Evolutionary conservation across 2,888 invertebrate species (phyloP), one percentile per base, ranked within the genome.

Genomic region (Drepanosiphum platanoidis): DNA sequence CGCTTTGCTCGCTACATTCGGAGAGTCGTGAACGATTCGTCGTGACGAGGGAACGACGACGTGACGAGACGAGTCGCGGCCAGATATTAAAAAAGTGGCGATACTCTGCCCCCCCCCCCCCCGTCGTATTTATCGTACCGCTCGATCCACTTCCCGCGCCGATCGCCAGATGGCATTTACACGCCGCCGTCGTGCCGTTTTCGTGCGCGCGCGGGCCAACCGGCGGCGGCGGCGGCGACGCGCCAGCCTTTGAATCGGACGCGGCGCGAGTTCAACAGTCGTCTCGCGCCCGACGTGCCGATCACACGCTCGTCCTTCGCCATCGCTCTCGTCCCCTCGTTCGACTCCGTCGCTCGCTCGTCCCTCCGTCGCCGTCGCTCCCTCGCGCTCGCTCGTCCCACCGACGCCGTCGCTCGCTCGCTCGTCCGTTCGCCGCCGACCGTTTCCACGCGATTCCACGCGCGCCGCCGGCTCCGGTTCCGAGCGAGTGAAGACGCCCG

Each of bases 241-340:
- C 72, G 77, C 77, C 32, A 66, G 42, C 75, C 81, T 39, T 74
- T 30, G 66, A 58, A 42, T 46, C 36, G 64, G 46, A 34, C 58
- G 39, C 83, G 83, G 74, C 64, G 75, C 83, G 74, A 83, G 83
- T 75, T 83, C 83, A 83, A 83, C 83, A 83, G 83, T 83, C 83
- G 74, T 75, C 42, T 66, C 75, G 75, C 74, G 83, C 32, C 68
- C 66, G 75, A 75, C 66, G 83, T 75, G 74, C 75, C 66, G 75
- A 46, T 13, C 64, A 58, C 32, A 75, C 83, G 52, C 72, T 58
- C 42, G 81, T 30, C 39, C 52, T 39, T 46, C 32, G 34, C 36
- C 52, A 52, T 18, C 22, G 4, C 42, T 11, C 5, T 11, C 42
- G 42, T 7, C 11, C 42, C 11, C 11, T 42, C 42, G 42, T 11